These are phyloP conservation scores for Montifringilla adamsi DNA, from an alignment of 2,113 vertebrate genomes.

Conservation along the genomic window DNA sequence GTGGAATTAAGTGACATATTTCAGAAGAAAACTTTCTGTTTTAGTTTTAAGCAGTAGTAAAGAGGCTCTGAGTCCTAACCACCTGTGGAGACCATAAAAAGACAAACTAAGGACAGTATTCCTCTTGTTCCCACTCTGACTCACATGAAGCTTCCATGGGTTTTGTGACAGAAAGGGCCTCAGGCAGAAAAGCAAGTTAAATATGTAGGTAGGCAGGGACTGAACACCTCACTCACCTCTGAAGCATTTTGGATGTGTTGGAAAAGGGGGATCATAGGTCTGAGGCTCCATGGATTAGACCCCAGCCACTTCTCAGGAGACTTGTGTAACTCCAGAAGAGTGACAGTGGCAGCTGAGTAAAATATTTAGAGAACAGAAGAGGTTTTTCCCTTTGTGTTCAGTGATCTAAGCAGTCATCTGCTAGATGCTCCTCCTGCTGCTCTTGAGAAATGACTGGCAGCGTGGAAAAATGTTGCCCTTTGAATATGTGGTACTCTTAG, in stretches of 20 bases:
- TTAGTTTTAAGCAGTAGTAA: neutral
- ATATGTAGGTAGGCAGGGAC: neutral
- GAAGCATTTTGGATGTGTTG: neutral
- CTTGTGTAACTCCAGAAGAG: neutral
- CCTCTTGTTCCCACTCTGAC: neutral
- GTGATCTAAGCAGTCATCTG: conserved; percentile 57
- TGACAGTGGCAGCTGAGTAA: conserved; percentile 3
- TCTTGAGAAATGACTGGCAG: conserved; percentile 51
- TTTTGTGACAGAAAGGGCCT: neutral
- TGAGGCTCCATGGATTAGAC: neutral
- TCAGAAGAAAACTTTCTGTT: neutral
- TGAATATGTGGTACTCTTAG: conserved; percentile 1
- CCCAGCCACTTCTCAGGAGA: neutral
- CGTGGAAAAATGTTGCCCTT: conserved; percentile 30
- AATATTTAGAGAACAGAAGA: conserved; percentile 10
- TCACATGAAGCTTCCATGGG: neutral
- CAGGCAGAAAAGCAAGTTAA: neutral
- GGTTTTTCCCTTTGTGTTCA: conserved; percentile 27
- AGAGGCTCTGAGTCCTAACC: neutral
- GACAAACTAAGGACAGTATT: neutral
- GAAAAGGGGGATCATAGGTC: neutral
- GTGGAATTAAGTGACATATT: neutral
- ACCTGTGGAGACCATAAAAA: neutral
- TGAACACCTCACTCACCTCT: neutral
- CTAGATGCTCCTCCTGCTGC: neutral